Percentiles rank a stretch among this genome's conserved stretches.
These are phyloP conservation scores for Drosophila neonasuta DNA, from an alignment of 2,888 invertebrate genomes.

Conservation along the genomic window DNA sequence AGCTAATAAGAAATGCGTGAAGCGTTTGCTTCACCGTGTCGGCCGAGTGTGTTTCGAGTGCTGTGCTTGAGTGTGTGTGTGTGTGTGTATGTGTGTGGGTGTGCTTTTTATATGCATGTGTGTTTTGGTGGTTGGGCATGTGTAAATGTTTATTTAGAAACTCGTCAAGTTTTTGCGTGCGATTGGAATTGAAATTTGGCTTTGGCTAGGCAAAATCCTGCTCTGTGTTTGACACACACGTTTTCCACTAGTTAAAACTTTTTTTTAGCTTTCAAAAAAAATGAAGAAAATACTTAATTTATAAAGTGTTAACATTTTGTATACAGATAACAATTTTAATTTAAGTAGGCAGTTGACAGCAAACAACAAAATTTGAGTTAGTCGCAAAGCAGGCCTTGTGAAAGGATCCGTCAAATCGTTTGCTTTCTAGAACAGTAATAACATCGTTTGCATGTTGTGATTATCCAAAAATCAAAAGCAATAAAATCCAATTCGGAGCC, in stretches of 20 bases:
- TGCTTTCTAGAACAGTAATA: constrained; percentile 21
- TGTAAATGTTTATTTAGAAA: constrained; percentile 69
- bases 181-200: constrained; percentile 57
- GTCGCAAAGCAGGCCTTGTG: constrained; percentile 24
- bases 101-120: constrained; percentile 10
- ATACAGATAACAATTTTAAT: neutral
- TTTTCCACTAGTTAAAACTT: neutral
- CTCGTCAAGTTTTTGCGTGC: constrained; percentile 65
- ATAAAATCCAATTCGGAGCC: constrained; percentile 42
- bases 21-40: constrained; percentile 58
- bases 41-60: constrained; percentile 38
- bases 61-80: constrained; percentile 15
- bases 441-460: constrained; percentile 37
- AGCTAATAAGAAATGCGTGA: constrained; percentile 74
- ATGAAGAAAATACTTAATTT: neutral
- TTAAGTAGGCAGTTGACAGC: neutral
- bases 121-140: constrained; percentile 17
- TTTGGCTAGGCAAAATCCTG: constrained; percentile 37
- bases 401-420: constrained; percentile 25
- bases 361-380: neutral
- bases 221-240: constrained; percentile 5
- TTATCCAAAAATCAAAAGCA: constrained; percentile 45
- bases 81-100: neutral
- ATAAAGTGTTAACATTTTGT: neutral
- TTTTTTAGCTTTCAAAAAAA: neutral